phyloP scores from a whole-genome alignment of 2,113 vertebrate species.

The Smithornis capensis region DNA sequence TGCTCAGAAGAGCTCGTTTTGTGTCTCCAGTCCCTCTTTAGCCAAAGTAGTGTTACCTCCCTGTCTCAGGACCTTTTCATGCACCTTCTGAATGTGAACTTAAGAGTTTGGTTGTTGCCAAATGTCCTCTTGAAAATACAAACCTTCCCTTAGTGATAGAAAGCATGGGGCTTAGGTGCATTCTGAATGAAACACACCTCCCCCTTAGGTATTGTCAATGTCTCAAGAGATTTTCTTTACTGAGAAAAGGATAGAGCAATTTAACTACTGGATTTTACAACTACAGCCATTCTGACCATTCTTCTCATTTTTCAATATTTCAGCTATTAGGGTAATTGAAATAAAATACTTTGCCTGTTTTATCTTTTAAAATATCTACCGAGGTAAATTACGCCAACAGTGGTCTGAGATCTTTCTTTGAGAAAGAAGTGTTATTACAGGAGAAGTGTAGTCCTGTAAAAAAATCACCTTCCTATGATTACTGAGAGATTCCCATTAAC shows the following conservation, averaged over 20 bases:
- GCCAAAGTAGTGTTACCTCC: background rate
- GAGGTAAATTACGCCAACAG: background rate
- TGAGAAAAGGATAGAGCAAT: background rate
- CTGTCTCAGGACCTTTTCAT: background rate
- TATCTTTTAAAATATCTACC: background rate
- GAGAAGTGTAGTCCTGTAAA: background rate
- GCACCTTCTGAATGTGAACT: background rate
- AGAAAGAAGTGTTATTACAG: background rate
- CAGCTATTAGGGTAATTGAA: background rate
- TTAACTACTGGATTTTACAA: background rate
- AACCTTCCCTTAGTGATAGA: background rate
- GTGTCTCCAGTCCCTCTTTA: background rate
- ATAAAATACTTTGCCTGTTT: background rate
- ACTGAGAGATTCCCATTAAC: background rate
- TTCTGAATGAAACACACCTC: background rate
- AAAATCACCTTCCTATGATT: background rate
- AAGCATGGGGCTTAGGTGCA: background rate
- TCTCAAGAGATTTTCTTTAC: background rate
- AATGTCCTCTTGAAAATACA: background rate
- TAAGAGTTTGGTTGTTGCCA: background rate
- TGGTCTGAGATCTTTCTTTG: background rate
- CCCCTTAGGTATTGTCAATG: background rate
- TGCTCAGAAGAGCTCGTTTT: background rate
- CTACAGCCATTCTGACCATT: background rate
- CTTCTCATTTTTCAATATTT: background rate